Base-by-base conservation (phyloP, 2,888 invertebrate species). In the Drosophila imparisetae region DNA sequence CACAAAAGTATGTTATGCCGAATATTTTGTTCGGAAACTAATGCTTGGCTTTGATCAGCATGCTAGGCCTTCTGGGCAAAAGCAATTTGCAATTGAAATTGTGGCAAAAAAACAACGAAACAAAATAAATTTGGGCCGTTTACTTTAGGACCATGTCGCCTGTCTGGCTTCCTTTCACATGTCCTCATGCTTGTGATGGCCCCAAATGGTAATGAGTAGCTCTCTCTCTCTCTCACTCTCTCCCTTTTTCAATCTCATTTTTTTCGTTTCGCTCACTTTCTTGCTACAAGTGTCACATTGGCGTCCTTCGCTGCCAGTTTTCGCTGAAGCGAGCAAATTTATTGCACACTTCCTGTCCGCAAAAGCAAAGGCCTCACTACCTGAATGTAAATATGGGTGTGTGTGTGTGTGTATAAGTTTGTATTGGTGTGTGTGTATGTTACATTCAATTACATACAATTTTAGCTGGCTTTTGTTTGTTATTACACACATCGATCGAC, bases 171-270 rank as follows among this genome's bases (percentile, higher is more conserved):
- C 78, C 72, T 68, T 57, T 68, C 75, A 78, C 83, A 72, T 77
- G 65, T 77, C 83, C 83, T 87, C 83, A 79, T 83, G 83, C 76
- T 54, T 32, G 78, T 73, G 68, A 72, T 78, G 85, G 75, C 86
- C 87, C 75, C 75, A 78, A 86, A 86, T 86, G 87, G 89, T 86
- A 89, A 86, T 86, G 86, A 89, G 87, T 65, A 40, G 21, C 55
- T 45, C 52, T 45, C 57, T 34, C 40, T 42, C 21, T 36, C 54
- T 48, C n/a, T 34, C 27, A 11, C 24, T 38, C 38, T 36, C 36
- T 38, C 38, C 18, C 27, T 48, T 4, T 48, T 42, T 21, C 15
- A 27, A n/a, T 30, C 18, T 30, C 42, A 18, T 32, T 60, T 54
- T 40, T 34, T 40, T 24, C 21, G 49, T 53, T 34, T 24, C 24